These are phyloP conservation scores for Phycodurus eques DNA, from an alignment of 2,113 vertebrate species.

Conservation along the genomic window DNA sequence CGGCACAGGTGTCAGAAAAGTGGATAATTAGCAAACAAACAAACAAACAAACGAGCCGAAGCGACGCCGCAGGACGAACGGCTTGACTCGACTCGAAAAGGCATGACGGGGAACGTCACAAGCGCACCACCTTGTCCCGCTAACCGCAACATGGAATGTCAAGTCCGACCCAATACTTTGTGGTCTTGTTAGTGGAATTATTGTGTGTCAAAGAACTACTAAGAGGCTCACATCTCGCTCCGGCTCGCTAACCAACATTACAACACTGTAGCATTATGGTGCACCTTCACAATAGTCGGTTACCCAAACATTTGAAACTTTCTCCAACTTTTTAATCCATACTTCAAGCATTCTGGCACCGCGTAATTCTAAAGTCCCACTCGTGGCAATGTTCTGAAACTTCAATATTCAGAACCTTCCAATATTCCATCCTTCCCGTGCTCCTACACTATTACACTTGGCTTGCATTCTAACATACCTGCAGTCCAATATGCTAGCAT, in stretches of 20 bases:
- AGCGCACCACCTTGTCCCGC: background rate
- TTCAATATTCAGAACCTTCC: background rate
- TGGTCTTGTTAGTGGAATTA: background rate
- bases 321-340: background rate
- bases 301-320: background rate
- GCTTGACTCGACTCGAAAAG: conserved; percentile 24
- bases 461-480: background rate
- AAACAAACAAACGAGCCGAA: conserved; percentile 56
- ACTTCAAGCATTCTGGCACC: background rate
- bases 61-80: conserved; percentile 29
- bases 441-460: background rate
- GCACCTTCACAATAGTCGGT: background rate
- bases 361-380: background rate
- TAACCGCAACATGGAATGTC: conserved; percentile 2
- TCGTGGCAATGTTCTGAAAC: background rate
- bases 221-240: background rate
- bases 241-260: background rate
- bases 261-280: no score
- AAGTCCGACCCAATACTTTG: background rate
- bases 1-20: conserved; percentile 72
- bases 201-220: background rate
- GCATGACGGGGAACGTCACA: conserved; percentile 13
- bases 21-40: conserved; percentile 76
- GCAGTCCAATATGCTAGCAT: no score
- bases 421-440: background rate